A percentile compares a stretch with the other conserved stretches of the same genome.
phyloP scores from a whole-genome alignment of 53 echinoderm and acorn worm genomes.

The Mesocentrotus franciscanus region DNA sequence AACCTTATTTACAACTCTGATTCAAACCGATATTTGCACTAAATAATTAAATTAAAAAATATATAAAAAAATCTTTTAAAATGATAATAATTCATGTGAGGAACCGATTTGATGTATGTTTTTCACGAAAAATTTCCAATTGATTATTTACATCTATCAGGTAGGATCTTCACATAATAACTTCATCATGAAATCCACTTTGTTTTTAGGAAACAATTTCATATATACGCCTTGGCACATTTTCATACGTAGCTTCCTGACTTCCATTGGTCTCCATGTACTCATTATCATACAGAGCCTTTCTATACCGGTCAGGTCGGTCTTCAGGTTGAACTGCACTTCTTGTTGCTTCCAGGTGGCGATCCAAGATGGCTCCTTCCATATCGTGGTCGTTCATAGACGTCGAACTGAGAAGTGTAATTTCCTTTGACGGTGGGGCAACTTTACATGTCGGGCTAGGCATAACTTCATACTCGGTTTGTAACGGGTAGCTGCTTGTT shows the following conservation, averaged over 20 bases:
- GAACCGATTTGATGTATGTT: no score
- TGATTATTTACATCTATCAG: no score
- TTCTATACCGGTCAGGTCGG: neutral
- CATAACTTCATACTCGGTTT: neutral
- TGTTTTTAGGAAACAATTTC: neutral
- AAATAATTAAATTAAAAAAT: no score
- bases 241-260: neutral
- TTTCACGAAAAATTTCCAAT: no score
- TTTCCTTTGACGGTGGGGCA: neutral
- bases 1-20: no score
- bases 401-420: neutral
- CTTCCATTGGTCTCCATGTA: neutral
- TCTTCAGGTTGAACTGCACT: conserved; percentile 17
- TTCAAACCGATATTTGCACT: no score
- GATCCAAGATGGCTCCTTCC: neutral
- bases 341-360: neutral
- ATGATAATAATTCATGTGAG: no score
- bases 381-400: neutral
- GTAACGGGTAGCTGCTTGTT: neutral
- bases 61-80: no score
- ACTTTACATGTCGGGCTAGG: neutral
- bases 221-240: neutral
- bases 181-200: no score
- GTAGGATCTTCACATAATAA: no score
- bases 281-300: neutral